Base-by-base conservation (phyloP, 1,140 invertebrate genomes). In the Apocrypta bakeri region DNA sequence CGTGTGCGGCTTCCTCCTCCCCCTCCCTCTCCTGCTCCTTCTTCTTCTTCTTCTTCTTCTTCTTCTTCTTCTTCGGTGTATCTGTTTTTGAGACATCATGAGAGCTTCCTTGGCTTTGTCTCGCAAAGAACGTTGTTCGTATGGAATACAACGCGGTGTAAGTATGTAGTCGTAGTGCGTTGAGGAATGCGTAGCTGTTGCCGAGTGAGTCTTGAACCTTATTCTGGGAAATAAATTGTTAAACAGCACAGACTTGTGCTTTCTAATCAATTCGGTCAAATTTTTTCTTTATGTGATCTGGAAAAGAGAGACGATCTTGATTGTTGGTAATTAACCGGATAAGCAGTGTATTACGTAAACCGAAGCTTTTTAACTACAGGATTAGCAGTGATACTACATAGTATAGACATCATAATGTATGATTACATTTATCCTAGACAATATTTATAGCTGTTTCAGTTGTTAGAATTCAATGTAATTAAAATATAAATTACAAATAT, bases 111-210 rank as follows among this genome's bases (percentile, higher is more conserved):
- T 21, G 17, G 56, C 56, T 75, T 75, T 81, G 61, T 68, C 37
- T 81, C 31, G 14, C 2, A 17, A 14, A 21, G 63, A 66, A 25
- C n/a, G 24, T 56, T n/a, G 48, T 56, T 6, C 17, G 17, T 17
- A 17, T 56, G 14, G 14, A 17, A n/a, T 17, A 11, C 6, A 11
- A 42, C 7, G 1, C 7, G 14, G n/a, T 17, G 21, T 25, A n/a
- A n/a, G n/a, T 42, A 73, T 42, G 29, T 25, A 29, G 48, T 17
- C 21, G 17, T 21, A 56, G 14, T 64, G 66, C n/a, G 27, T 11
- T 14, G 24, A n/a, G 81, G 81, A 76, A 82, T 82, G 64, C 73
- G 66, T 74, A 82, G 72, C 80, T 81, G 80, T 61, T 73, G 68
- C 31, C 33, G 12, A n/a, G 0, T 9, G 73, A 63, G 33, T 9